Base-by-base conservation (phyloP, 1,140 invertebrate genomes). In the Neuroterus valhalla region DNA sequence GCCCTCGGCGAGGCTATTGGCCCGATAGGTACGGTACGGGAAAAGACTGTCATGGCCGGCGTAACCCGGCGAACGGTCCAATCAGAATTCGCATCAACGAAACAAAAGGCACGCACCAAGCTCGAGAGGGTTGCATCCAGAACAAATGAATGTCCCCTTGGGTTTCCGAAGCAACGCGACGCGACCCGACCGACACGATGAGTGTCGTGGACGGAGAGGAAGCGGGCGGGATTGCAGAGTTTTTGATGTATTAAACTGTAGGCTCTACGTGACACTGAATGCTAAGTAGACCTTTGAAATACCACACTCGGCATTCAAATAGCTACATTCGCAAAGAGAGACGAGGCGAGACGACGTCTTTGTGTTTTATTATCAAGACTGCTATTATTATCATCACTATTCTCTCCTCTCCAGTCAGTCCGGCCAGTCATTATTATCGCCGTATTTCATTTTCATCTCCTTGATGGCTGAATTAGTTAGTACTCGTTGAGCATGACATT, bases 211-310 rank as follows among this genome's bases (percentile, higher is more conserved):
- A n/a, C n/a, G n/a, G 72, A 73, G 69, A 68, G 48, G 6, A 72
- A 77, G 62, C 74, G 80, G 70, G 76, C 50, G 77, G 70, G 72
- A 78, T 77, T 78, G 76, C 78, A 67, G 84, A 89, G 83, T 89
- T 90, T 90, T 89, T 89, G 88, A 89, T 88, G 85, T 89, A 90
- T 90, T 90, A 90, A 90, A 90, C 83, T 87, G 81, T 83, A 82
- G 84, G 80, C 79, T 79, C 87, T 89, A 89, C 89, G 89, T 90
- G 89, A 90, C 89, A 90, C 86, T 83, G 88, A 90, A 90, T 90
- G 87, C 84, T 88, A 90, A 90, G 88, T 86, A 89, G 87, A 87
- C 84, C 83, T 86, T 86, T 83, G 81, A 87, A 88, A 86, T 81
- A 76, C 80, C 81, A 81, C 79, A 82, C 81, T 82, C 71, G 76